Percentiles rank a stretch among this genome's conserved stretches.
These are phyloP conservation scores for Tyria jacobaeae DNA, from an alignment of 2,888 invertebrate genomes.

Conservation along the genomic window DNA sequence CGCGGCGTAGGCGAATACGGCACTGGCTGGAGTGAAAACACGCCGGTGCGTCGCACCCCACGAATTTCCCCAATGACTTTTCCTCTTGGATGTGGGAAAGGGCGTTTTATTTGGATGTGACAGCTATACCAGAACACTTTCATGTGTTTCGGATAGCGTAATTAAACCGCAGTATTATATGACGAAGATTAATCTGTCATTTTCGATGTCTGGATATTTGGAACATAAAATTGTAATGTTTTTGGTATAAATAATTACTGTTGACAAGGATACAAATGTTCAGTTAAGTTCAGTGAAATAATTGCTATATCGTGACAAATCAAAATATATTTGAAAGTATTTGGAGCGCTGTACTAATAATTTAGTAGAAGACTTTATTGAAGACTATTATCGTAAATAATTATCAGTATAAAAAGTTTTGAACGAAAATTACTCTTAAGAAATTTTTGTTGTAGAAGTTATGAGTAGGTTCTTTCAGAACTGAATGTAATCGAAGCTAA, in stretches of 20 bases:
- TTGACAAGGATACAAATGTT: conserved; percentile 23
- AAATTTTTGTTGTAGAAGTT: conserved; percentile 45
- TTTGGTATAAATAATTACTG: conserved; percentile 33
- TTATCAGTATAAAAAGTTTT: conserved; percentile 28
- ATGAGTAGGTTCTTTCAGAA: conserved; percentile 42
- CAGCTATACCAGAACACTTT: conserved; percentile 50
- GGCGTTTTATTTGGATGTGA: conserved; percentile 67
- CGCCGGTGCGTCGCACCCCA: conserved; percentile 82
- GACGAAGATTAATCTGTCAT: conserved; percentile 46
- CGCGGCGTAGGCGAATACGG: conserved; percentile 79
- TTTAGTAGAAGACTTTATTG: conserved; percentile 25
- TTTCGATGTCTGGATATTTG: conserved; percentile 38
- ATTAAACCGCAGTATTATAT: conserved; percentile 50
- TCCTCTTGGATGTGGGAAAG: conserved; percentile 76
- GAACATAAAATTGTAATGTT: conserved; percentile 36
- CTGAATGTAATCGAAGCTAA: conserved; percentile 43
- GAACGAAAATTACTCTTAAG: conserved; percentile 27
- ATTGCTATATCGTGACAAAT: conserved; percentile 23
- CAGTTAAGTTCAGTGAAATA: no score
- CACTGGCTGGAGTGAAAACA: conserved; percentile 81
- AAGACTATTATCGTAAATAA: conserved; percentile 33
- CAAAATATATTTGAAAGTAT: conserved; percentile 16
- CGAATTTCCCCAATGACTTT: conserved; percentile 84
- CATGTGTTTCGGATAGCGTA: conserved; percentile 44
- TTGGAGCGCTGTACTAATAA: conserved; percentile 1